phyloP scores from a whole-genome alignment of 2,888 invertebrate genomes.

The Melieria picta region DNA sequence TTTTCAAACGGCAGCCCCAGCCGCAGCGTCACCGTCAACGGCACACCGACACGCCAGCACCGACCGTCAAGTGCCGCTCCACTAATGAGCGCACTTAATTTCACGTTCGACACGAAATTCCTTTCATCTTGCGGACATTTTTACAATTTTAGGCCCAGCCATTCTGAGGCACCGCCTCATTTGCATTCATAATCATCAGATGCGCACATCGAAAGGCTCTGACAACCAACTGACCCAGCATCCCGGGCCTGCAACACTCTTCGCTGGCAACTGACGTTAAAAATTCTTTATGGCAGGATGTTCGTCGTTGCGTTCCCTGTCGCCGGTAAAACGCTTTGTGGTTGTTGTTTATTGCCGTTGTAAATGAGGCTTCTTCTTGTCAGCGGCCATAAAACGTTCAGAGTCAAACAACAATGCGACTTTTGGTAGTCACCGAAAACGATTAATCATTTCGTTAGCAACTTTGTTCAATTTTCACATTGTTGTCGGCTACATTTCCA shows the following conservation, averaged over 20 bases:
- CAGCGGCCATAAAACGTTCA: slow-evolving; percentile 18
- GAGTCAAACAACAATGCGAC: no score
- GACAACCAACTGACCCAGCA: slow-evolving; percentile 14
- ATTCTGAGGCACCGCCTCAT: slow-evolving; percentile 44
- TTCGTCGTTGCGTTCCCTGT: slow-evolving; percentile 22
- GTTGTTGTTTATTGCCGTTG: slow-evolving; percentile 42
- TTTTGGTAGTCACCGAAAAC: no score
- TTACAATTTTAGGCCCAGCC: slow-evolving; percentile 31
- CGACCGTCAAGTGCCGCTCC: slow-evolving; percentile 43
- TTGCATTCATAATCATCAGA: slow-evolving; percentile 50
- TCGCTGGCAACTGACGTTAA: background rate
- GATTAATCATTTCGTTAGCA: no score
- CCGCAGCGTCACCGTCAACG: slow-evolving; percentile 16
- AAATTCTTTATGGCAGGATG: slow-evolving; percentile 42
- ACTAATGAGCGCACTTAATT: slow-evolving; percentile 56
- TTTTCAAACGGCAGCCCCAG: slow-evolving; percentile 20
- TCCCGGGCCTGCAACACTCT: background rate
- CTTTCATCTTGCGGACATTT: slow-evolving; percentile 55
- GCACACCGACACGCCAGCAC: slow-evolving; percentile 30
- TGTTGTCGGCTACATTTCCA: no score
- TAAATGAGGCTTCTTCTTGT: slow-evolving; percentile 35
- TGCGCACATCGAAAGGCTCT: slow-evolving; percentile 41
- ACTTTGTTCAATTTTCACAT: no score
- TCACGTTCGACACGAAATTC: slow-evolving; percentile 56
- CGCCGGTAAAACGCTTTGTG: slow-evolving; percentile 1